phyloP scores from a whole-genome alignment of 2,113 vertebrate genomes.

The Rhinoderma darwinii region DNA sequence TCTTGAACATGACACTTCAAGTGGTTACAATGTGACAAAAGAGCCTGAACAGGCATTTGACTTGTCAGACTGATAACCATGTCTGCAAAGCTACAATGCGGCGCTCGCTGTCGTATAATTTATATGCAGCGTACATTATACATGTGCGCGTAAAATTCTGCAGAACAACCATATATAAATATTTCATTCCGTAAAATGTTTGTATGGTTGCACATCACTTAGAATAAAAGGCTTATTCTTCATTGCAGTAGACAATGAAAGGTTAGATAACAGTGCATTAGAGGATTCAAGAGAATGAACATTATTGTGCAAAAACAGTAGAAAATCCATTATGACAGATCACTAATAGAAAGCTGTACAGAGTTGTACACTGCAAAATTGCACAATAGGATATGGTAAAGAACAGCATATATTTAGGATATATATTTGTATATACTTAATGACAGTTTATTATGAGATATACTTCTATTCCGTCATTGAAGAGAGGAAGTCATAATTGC shows the following conservation, averaged over 20 bases:
- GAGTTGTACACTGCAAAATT: background rate
- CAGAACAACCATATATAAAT: background rate
- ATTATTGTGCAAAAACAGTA: background rate
- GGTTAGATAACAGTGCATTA: background rate
- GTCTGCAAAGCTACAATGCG: constrained; percentile 43
- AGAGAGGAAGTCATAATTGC: no score
- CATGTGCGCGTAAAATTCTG: background rate
- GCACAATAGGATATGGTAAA: background rate
- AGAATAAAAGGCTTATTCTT: background rate
- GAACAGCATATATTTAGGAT: background rate
- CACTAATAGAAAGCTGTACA: background rate
- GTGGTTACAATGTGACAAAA: constrained; percentile 60
- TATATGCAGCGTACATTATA: background rate
- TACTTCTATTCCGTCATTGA: no score
- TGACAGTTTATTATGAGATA: no score
- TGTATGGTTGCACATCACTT: background rate
- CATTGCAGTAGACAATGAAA: background rate
- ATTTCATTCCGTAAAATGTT: background rate
- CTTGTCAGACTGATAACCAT: constrained; percentile 57
- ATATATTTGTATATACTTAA: no score
- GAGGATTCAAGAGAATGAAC: background rate
- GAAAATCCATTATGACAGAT: background rate
- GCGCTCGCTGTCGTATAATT: constrained; percentile 4
- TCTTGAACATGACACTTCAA: constrained; percentile 60
- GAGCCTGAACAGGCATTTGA: constrained; percentile 56